Base-by-base conservation (phyloP, 2,888 invertebrate genomes). In the Margaritifera margaritifera region DNA sequence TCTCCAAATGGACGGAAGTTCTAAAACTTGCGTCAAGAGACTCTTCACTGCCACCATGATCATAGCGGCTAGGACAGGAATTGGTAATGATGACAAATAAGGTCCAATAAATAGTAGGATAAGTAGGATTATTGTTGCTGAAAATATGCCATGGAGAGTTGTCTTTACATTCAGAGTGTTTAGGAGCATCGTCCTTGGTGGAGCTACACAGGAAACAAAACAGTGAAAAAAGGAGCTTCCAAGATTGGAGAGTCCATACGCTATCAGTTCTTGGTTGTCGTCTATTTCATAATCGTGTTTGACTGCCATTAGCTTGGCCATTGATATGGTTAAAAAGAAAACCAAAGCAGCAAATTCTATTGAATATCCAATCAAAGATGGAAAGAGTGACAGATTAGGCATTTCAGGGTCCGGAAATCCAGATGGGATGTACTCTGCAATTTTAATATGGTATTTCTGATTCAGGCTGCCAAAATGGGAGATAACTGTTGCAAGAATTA, bases 1-100 rank as follows among this genome's bases (percentile, higher is more conserved):
- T 80, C 91, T 92, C 94, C 94, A 96, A 78, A 95, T 93, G 77
- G 92, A 92, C 25, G 90, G 89, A 0, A 96, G 90, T 60, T 94
- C 93, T 87, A 91, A 82, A 19, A 93, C 91, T 90, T 95, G 95
- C 87, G 93, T 89, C 61, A 91, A 85, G 19, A 91, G 81, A 60
- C 88, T 84, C 68, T 90, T 88, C 61, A 91, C 82, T 20, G 89
- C 88, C 6, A 90, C 89, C 27, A 90, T 84, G 59, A 91, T 90
- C 77, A 91, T 90, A 51, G 88, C 86, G 6, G 90, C 89, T 6
- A 91, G 81, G 42, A 90, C 86, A 69, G 83, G 74, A 50, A 84
- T 79, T 6, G 89, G 89, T 25, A 89, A 79, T 22, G 84, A 71
- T 50, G 71, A 68, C 67, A 89, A 86, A 15, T 86, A 76, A 20